Evolutionary conservation across 2,113 vertebrate species (phyloP), one percentile per base, ranked within the genome.

Genomic region (Oreochromis niloticus): DNA sequence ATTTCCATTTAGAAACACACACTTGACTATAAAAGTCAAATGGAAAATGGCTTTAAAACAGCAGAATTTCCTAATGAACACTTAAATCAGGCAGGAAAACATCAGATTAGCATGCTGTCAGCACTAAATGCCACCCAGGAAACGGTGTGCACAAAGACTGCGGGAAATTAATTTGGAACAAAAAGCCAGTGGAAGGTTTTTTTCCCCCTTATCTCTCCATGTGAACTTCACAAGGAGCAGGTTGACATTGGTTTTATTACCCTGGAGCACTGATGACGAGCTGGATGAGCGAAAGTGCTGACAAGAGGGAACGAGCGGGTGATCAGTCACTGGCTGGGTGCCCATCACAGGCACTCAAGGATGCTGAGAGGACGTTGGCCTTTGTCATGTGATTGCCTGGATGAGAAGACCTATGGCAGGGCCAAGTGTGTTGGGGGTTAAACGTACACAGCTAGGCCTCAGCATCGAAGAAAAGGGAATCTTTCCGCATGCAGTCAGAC

Each of bases 201-300:
- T 59, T 19, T 27, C 4, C 6, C 81, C 68, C 88, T 95, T 93
- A 94, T 94, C 92, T 92, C 88, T 30, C 24, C 34, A 46, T 16
- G 91, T 94, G 93, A 94, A 95, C 93, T 95, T 93, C 93, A 92
- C 91, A 83, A 61, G 84, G 87, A 85, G 91, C 85, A 12, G 88
- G 75, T 87, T 96, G 95, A 96, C 95, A 96, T 95, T 96, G 95
- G 93, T 92, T 95, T 96, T 96, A 96, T 93, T 91, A 86, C 94
- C 48, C 22, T 17, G 10, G 85, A 87, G 91, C 92, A 55, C 32
- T 90, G 87, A 90, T 94, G 94, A 93, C 86, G 86, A 87, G 90
- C 86, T 46, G 85, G 86, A 91, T 90, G 93, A 92, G 87, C 22
- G 80, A 94, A 95, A 95, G 90, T 94, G 96, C 95, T 96, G 96